Conservation (phyloP, 2,888 invertebrate species). For the Noctua janthe region DNA sequence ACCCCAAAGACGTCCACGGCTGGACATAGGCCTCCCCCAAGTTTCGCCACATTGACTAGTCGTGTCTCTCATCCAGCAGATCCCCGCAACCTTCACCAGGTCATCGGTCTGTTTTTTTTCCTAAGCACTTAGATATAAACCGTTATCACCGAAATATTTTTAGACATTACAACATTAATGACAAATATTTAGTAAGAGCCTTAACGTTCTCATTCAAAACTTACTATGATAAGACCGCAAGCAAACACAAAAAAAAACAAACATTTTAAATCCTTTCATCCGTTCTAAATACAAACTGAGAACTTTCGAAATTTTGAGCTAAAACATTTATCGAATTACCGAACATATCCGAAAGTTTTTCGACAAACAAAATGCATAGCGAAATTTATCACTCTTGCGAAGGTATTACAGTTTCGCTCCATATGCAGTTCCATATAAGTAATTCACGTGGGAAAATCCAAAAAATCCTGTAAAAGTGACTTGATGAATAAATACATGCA, state of each 20-base stretch:
- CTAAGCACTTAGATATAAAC: neutral
- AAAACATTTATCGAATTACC: neutral
- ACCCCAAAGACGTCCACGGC: too few species aligned
- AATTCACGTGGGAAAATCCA: too few species aligned
- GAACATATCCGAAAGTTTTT: neutral
- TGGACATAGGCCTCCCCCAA: too few species aligned
- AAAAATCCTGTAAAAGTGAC: neutral
- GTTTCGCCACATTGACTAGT: too few species aligned
- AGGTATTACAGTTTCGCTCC: neutral
- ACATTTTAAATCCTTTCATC: neutral
- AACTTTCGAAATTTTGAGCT: neutral
- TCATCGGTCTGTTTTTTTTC: neutral
- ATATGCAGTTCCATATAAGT: too few species aligned
- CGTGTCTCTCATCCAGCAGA: too few species aligned
- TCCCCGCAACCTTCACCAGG: too few species aligned
- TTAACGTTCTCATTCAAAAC: conserved; percentile 4
- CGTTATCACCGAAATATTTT: neutral
- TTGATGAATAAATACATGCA: neutral
- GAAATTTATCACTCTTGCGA: neutral
- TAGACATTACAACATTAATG: neutral
- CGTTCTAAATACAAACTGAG: neutral
- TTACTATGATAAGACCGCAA: neutral
- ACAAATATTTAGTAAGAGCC: neutral
- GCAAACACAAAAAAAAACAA: neutral
- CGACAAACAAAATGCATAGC: neutral